Evolutionary conservation across 2,797 vertebrate genomes (phyloP).

Genomic region (Liparis tanakae): DNA sequence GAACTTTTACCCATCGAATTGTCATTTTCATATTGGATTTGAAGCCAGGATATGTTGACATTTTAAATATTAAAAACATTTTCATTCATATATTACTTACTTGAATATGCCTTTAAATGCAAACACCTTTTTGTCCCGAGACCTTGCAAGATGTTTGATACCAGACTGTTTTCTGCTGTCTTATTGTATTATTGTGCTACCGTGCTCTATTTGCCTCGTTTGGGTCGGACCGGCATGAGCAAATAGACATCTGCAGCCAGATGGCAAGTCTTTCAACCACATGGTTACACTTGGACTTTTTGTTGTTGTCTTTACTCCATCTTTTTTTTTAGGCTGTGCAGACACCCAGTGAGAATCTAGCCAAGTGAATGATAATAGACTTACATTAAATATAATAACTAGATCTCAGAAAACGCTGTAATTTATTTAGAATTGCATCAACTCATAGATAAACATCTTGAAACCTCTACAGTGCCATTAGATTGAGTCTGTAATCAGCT

Average conservation of each 20-base stretch:
- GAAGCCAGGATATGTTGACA: neutral
- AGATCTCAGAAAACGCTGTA: conserved; percentile 24
- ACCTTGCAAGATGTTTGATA: neutral
- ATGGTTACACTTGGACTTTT: neutral
- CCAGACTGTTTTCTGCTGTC: conserved; percentile 1
- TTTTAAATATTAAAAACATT: conserved; percentile 19
- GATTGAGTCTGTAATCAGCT: conserved; percentile 39
- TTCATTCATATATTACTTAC: neutral
- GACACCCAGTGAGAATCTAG: neutral
- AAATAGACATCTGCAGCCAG: conserved; percentile 11
- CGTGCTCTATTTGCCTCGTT: neutral
- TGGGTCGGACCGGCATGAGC: neutral
- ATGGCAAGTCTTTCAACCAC: neutral
- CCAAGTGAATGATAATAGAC: conserved; percentile 11
- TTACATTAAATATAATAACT: conserved; percentile 24
- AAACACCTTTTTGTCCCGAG: neutral
- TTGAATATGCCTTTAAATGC: conserved; percentile 7
- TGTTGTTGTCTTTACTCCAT: neutral
- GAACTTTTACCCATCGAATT: conserved; percentile 22
- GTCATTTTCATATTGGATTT: conserved; percentile 22
- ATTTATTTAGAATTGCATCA: conserved; percentile 32
- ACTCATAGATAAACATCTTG: conserved; percentile 25
- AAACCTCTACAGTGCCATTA: conserved; percentile 34
- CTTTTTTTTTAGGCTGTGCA: neutral
- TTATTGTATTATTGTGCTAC: neutral